Evolutionary conservation across 92 coral and sea anemone genomes (phyloP).

Genomic region (Siderastrea siderea): DNA sequence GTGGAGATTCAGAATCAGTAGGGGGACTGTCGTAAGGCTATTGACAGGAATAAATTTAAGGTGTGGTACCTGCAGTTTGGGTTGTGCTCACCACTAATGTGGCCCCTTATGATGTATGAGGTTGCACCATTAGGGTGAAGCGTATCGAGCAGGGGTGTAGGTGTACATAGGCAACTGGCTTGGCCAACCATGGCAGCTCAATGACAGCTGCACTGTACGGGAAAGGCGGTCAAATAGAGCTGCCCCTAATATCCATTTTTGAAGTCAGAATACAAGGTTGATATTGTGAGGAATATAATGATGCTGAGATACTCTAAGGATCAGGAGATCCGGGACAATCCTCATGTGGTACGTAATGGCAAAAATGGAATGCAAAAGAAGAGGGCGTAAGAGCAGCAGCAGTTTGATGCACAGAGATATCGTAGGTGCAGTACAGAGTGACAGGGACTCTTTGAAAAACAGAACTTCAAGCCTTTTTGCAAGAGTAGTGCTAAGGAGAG

Average conservation of each 20-base stretch:
- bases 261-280: conserved; percentile 33
- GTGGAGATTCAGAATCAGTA: background rate
- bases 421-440: conserved; percentile 32
- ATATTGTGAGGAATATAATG: conserved; percentile 29
- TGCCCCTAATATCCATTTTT: conserved; percentile 25
- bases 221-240: conserved; percentile 17
- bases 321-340: background rate
- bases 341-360: conserved; percentile 27
- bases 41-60: conserved; percentile 27
- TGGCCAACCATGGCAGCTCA: conserved; percentile 20
- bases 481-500: conserved; percentile 31
- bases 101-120: conserved; percentile 50
- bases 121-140: background rate
- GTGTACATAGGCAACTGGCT: conserved; percentile 31
- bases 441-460: background rate
- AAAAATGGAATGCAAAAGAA: conserved; percentile 37
- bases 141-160: background rate
- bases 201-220: conserved; percentile 36
- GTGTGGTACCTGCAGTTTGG: conserved; percentile 45
- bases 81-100: conserved; percentile 36
- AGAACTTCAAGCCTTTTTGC: conserved; percentile 38
- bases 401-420: conserved; percentile 13
- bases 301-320: conserved; percentile 27
- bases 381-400: conserved; percentile 9
- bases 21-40: background rate